phyloP scores from a whole-genome alignment of 2,797 vertebrate species.

The Phyllotis vaccarum region DNA sequence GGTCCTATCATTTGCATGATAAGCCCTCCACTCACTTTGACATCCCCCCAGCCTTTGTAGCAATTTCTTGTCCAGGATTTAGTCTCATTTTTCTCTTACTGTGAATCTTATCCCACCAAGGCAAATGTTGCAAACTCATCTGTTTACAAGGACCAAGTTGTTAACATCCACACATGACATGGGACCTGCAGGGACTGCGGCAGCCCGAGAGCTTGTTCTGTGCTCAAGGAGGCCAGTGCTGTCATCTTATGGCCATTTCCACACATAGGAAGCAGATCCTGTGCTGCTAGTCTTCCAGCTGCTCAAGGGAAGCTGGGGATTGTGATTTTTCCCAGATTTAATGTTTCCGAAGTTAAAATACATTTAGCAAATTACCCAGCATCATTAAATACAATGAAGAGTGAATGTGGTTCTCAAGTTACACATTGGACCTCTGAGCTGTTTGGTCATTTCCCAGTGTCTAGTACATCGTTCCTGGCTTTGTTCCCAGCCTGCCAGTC shows the following conservation, averaged over 20 bases:
- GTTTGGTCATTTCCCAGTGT: not conserved
- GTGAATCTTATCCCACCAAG: not conserved
- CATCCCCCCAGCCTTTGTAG: not conserved
- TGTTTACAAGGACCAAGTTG: not conserved
- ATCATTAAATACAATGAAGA: not conserved
- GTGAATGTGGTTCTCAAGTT: not conserved
- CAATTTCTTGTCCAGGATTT: not conserved
- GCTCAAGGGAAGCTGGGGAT: not conserved
- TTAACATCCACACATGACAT: accelerated
- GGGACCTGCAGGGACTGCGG: not conserved
- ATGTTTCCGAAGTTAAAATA: constrained; percentile 4
- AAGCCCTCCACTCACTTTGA: not conserved
- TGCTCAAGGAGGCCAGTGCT: not conserved
- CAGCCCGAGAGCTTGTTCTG: not conserved
- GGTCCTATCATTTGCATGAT: not conserved
- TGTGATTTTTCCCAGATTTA: not conserved
- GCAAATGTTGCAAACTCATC: not conserved
- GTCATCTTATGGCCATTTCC: too few species aligned
- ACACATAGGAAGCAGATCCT: not conserved
- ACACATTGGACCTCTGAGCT: not conserved
- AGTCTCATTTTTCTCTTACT: not conserved
- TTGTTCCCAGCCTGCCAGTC: not conserved
- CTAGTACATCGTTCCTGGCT: not conserved
- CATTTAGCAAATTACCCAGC: not conserved
- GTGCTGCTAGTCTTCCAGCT: not conserved